Base-by-base conservation (phyloP, 2,113 vertebrate genomes). In the cat (Felis catus) region DNA sequence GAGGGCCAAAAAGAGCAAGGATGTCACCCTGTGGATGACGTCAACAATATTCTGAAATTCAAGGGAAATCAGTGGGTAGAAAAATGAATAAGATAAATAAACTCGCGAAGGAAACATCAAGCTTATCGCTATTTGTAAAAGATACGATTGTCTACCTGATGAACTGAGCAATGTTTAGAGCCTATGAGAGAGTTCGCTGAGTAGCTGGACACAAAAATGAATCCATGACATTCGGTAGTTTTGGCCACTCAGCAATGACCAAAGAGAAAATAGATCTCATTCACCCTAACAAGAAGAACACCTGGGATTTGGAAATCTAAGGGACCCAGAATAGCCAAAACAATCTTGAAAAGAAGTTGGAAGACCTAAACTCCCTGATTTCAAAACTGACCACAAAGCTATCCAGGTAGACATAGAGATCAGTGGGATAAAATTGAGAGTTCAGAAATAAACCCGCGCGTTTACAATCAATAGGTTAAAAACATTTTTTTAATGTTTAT, bases 1-100 rank as follows among this genome's bases (percentile, higher is more conserved):
- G 13, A 74, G 29, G 18, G 81, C 7, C 33, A 68, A 76, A 96
- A 71, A 55, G 53, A 55, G 53, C 84, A 79, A 86, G 10, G 23
- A 25, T 31, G 23, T 80, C 48, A 12, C 15, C 41, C 31, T 74
- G 11, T 55, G 78, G 73, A 90, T 53, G 71, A 41, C 36, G 53
- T 84, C 81, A 19, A 71, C 21, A 91, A 39, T 76, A 74, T 94
- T 95, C 45, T 94, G 45, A 95, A 91, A 78, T 81, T 78, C 82
- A 66, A 92, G 53, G 85, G 25, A 80, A 95, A 84, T 79, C 13
- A 51, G 18, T 66, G 48, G 71, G 58, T 78, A 83, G 61, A 88
- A 96, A 93, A 86, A 88, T 58, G 73, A 95, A 39, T 27, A 45
- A 87, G 45, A 84, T 61, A 45, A 31, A 39, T 68, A 71, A 29